Evolutionary conservation across 2,888 invertebrate species (phyloP).

Genomic region (Oithona nana): DNA sequence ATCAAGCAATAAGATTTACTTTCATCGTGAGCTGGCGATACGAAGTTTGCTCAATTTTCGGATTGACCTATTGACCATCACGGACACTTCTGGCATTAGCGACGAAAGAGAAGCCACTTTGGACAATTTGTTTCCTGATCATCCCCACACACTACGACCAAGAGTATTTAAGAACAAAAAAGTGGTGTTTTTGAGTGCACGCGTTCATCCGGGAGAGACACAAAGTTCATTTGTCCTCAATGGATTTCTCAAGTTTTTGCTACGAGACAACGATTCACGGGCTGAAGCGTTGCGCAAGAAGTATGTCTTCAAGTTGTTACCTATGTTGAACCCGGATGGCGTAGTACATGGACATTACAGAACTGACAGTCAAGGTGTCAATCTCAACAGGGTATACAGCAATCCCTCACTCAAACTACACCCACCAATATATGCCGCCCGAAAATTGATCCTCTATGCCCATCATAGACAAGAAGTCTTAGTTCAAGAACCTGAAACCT

Average conservation of each 20-base stretch:
- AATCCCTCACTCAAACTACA: slow-evolving; percentile 52
- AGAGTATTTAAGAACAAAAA: slow-evolving; percentile 57
- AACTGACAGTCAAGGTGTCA: slow-evolving; percentile 68
- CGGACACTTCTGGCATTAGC: slow-evolving; percentile 56
- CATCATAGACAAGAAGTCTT: slow-evolving; percentile 23
- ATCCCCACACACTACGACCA: slow-evolving; percentile 39
- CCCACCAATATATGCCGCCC: slow-evolving; percentile 67
- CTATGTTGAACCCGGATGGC: slow-evolving; percentile 78
- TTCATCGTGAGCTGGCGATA: slow-evolving; percentile 56
- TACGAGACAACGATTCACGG: slow-evolving; percentile 51
- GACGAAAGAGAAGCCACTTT: slow-evolving; percentile 49
- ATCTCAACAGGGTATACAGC: slow-evolving; percentile 67
- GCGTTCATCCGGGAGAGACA: slow-evolving; percentile 82
- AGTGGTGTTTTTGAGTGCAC: slow-evolving; percentile 63
- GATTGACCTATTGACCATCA: slow-evolving; percentile 62
- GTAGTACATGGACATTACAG: slow-evolving; percentile 66
- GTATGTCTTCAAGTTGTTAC: slow-evolving; percentile 73
- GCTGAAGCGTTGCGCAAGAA: slow-evolving; percentile 48
- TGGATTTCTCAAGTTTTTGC: slow-evolving; percentile 58
- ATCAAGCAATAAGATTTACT: slow-evolving; percentile 42
- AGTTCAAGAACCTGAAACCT: not conserved
- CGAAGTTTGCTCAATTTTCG: slow-evolving; percentile 54
- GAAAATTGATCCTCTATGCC: slow-evolving; percentile 38
- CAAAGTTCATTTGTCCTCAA: slow-evolving; percentile 77
- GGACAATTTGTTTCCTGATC: slow-evolving; percentile 50